These are phyloP conservation scores for Aegotheles bennettii DNA, from an alignment of 2,113 vertebrate species.

Conservation along the genomic window DNA sequence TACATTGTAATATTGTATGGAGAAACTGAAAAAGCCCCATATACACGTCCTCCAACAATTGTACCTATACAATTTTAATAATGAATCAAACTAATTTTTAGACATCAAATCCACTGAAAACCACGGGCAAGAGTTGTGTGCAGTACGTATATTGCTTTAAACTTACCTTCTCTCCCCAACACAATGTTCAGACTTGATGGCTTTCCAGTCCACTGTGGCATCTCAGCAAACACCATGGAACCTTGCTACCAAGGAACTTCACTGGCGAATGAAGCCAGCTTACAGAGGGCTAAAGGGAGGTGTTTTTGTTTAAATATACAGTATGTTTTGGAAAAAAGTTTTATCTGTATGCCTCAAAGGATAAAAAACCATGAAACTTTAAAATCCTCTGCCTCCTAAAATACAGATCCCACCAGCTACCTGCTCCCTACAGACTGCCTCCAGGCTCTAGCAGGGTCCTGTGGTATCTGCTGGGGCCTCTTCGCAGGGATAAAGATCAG, in stretches of 20 bases:
- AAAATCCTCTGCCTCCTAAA: neutral
- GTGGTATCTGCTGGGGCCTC: neutral
- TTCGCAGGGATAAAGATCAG: neutral
- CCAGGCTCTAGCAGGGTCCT: neutral
- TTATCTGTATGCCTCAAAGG: neutral
- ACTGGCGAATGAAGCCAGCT: neutral
- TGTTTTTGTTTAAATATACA: neutral
- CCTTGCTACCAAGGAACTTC: neutral
- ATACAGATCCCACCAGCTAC: neutral
- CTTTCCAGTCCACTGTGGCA: neutral
- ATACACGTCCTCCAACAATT: neutral
- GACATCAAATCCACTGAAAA: neutral
- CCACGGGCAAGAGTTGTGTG: neutral
- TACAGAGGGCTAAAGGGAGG: neutral
- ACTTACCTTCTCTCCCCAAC: neutral
- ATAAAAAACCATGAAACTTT: neutral
- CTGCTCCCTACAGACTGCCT: neutral
- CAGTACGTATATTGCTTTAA: neutral
- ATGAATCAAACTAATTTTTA: neutral
- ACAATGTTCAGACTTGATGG: neutral
- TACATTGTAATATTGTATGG: neutral
- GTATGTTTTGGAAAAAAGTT: neutral
- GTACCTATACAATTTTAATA: neutral
- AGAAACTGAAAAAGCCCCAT: neutral
- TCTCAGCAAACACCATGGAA: neutral